Percentiles rank a stretch among this genome's conserved stretches.
phyloP scores from a whole-genome alignment of 2,113 vertebrate genomes.

The Poeciliopsis occidentalis region DNA sequence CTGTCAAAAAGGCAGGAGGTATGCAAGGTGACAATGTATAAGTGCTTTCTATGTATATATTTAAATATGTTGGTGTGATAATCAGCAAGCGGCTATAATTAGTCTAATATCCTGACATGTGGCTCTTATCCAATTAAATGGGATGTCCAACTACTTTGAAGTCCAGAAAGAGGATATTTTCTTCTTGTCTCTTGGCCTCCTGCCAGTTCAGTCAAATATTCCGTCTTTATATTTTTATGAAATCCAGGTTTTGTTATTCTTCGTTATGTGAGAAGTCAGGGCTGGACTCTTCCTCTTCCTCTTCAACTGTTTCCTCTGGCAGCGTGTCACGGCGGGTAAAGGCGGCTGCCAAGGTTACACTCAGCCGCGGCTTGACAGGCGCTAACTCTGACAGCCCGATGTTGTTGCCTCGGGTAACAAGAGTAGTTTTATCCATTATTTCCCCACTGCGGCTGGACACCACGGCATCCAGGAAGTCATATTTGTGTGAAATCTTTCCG shows the following conservation, averaged over 20 bases:
- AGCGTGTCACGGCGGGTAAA: conserved; percentile 94
- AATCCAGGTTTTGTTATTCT: conserved; percentile 60
- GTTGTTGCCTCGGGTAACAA: conserved; percentile 93
- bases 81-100: conserved; percentile 57
- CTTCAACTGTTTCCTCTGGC: conserved; percentile 69
- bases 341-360: conserved; percentile 87
- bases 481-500: conserved; percentile 91
- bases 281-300: conserved; percentile 87
- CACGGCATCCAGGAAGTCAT: conserved; percentile 94
- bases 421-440: conserved; percentile 97
- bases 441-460: conserved; percentile 93
- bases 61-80: conserved; percentile 23
- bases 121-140: conserved; percentile 35
- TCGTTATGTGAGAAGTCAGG: conserved; percentile 89
- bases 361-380: conserved; percentile 90
- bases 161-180: conserved; percentile 23
- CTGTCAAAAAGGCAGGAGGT: background rate
- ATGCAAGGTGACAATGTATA: conserved; percentile 1
- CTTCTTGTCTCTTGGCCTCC: conserved; percentile 23
- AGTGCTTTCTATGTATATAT: conserved; percentile 27
- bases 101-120: conserved; percentile 47
- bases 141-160: conserved; percentile 18
- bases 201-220: conserved; percentile 22
- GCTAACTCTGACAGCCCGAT: conserved; percentile 93
- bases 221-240: conserved; percentile 4